phyloP scores from a whole-genome alignment of 2,888 invertebrate species.

The Dexiosoma caninum region DNA sequence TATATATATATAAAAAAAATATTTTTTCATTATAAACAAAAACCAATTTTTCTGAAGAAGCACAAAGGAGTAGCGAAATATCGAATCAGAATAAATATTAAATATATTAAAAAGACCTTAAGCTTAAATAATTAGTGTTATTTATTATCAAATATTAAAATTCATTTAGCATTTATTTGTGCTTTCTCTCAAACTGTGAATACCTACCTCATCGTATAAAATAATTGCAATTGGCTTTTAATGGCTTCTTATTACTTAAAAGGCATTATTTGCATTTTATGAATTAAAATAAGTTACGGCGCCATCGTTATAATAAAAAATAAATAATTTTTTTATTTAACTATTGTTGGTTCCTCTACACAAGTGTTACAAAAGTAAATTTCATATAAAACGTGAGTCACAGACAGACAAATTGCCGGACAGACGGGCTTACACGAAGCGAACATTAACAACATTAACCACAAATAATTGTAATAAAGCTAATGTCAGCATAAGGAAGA shows the following conservation, averaged over 20 bases:
- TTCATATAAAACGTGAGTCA: constrained; percentile 44
- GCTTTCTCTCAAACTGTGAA: constrained; percentile 7
- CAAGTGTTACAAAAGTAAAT: constrained; percentile 44
- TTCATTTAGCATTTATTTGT: background rate
- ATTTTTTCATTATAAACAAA: too few species aligned
- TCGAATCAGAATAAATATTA: too few species aligned
- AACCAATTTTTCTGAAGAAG: too few species aligned
- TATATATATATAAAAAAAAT: too few species aligned
- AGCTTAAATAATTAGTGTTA: too few species aligned
- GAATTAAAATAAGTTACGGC: constrained; percentile 50
- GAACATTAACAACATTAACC: constrained; percentile 36
- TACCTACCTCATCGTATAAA: constrained; percentile 13
- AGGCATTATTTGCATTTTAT: constrained; percentile 55
- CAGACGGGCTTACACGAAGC: background rate
- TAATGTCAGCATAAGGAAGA: constrained; percentile 29
- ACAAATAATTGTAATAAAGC: constrained; percentile 57
- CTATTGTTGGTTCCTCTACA: constrained; percentile 5
- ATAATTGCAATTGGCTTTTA: constrained; percentile 38
- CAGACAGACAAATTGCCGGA: background rate
- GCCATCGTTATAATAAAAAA: constrained; percentile 42
- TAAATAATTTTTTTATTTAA: background rate
- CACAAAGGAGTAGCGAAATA: too few species aligned
- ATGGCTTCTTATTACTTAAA: constrained; percentile 31
- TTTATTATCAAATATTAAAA: too few species aligned
- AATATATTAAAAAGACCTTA: too few species aligned